These are phyloP conservation scores for Acanthis flammea DNA, from an alignment of 2,797 vertebrate genomes.

Conservation along the genomic window DNA sequence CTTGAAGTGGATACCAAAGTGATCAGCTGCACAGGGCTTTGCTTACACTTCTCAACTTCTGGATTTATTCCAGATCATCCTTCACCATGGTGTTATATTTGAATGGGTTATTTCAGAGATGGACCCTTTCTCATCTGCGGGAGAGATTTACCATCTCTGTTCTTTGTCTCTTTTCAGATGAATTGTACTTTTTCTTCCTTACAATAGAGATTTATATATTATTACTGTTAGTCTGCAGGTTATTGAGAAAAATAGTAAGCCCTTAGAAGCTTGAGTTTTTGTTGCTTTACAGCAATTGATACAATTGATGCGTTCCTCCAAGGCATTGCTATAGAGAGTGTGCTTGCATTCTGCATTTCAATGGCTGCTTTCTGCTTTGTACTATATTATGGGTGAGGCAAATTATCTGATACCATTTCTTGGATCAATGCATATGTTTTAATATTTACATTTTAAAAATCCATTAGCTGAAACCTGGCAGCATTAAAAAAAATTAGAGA, in stretches of 20 bases:
- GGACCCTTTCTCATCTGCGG: not conserved
- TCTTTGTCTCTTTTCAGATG: not conserved
- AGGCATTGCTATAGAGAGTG: not conserved
- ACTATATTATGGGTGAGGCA: not conserved
- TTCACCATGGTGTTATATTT: not conserved
- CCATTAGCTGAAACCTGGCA: not conserved
- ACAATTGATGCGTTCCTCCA: not conserved
- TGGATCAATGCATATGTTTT: constrained; percentile 12
- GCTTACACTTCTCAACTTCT: not conserved
- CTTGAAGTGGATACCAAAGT: not conserved
- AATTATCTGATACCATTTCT: not conserved
- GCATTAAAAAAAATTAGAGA: not conserved
- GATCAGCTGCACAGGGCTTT: not conserved
- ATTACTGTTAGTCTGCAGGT: not conserved
- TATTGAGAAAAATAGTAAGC: not conserved
- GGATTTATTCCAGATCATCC: not conserved
- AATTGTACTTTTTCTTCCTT: not conserved
- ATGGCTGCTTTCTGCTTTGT: not conserved
- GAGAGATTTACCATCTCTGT: not conserved
- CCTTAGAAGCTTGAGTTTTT: not conserved
- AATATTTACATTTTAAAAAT: constrained; percentile 2
- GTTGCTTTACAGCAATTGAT: not conserved
- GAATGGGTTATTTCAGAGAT: not conserved
- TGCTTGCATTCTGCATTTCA: not conserved
- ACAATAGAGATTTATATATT: not conserved